Evolutionary conservation across 2,113 vertebrate species (phyloP).

Genomic region (Oncorhynchus masou): DNA sequence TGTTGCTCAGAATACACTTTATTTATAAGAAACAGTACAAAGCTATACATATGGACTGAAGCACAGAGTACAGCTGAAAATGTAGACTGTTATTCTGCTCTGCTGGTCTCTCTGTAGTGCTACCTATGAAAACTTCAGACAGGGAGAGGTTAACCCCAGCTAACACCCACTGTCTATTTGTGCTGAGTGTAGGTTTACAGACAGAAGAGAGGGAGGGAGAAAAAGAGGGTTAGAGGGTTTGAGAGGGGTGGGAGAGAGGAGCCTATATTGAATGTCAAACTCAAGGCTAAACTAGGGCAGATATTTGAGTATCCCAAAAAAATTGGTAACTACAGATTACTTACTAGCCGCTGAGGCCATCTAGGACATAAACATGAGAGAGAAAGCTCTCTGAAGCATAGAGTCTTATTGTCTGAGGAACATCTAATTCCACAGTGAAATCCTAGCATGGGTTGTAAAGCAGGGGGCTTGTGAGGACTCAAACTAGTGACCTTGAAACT

Average conservation of each 20-base stretch:
- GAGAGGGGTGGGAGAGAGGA: not conserved
- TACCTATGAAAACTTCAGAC: not conserved
- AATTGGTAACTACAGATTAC: not conserved
- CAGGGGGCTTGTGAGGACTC: not conserved
- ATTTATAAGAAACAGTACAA: conserved; percentile 10
- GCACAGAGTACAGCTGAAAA: not conserved
- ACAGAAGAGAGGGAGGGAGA: conserved; percentile 12
- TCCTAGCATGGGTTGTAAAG: not conserved
- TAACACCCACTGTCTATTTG: conserved; percentile 56
- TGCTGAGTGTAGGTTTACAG: conserved; percentile 41
- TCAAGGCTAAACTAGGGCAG: not conserved
- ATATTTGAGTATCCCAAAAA: conserved; percentile 9
- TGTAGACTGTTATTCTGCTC: not conserved
- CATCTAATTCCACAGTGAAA: not conserved
- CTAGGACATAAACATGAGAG: not conserved
- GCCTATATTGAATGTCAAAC: not conserved
- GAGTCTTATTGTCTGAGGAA: not conserved
- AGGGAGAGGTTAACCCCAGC: conserved; percentile 32
- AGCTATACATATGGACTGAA: not conserved
- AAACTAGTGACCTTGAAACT: not conserved
- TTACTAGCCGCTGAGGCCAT: not conserved
- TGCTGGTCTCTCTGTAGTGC: conserved; percentile 16
- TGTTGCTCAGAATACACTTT: not conserved
- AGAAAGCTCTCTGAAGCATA: not conserved
- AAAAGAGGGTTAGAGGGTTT: conserved; percentile 3